phyloP scores from a whole-genome alignment of 2,113 vertebrate genomes.

The Telmatochromis sp. region DNA sequence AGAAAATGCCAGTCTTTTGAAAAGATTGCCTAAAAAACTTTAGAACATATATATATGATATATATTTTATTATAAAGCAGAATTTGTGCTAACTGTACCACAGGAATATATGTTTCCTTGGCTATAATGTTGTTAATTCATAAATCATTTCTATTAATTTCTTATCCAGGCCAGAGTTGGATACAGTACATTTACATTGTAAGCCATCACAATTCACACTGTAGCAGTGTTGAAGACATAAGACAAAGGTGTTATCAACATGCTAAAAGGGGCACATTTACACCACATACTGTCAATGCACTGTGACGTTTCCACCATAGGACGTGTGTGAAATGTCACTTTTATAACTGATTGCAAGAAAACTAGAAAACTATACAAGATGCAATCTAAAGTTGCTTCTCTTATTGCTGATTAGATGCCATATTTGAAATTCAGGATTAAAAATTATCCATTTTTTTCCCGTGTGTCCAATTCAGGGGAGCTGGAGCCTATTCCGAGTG shows the following conservation, averaged over 20 bases:
- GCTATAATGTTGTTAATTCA: not conserved
- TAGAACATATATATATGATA: not conserved
- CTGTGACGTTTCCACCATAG: not conserved
- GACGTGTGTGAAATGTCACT: not conserved
- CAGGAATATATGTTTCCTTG: not conserved
- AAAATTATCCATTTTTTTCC: fast-evolving
- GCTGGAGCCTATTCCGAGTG: not conserved
- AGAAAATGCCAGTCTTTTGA: not conserved
- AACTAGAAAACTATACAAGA: not conserved
- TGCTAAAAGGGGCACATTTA: not conserved
- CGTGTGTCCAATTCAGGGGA: not conserved
- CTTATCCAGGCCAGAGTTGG: not conserved
- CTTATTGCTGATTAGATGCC: not conserved
- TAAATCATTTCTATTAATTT: not conserved
- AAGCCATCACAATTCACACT: not conserved
- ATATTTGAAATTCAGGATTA: not conserved
- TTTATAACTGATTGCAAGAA: not conserved
- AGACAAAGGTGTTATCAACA: not conserved
- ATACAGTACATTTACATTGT: not conserved
- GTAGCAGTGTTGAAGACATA: not conserved
- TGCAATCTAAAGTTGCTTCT: not conserved
- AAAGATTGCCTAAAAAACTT: not conserved
- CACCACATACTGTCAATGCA: not conserved
- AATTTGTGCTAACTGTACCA: not conserved
- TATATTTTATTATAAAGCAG: not conserved